Percentiles rank a stretch among this genome's conserved stretches.
Evolutionary conservation across 2,113 vertebrate genomes (phyloP).

Genomic region (Triplophysa dalaica): DNA sequence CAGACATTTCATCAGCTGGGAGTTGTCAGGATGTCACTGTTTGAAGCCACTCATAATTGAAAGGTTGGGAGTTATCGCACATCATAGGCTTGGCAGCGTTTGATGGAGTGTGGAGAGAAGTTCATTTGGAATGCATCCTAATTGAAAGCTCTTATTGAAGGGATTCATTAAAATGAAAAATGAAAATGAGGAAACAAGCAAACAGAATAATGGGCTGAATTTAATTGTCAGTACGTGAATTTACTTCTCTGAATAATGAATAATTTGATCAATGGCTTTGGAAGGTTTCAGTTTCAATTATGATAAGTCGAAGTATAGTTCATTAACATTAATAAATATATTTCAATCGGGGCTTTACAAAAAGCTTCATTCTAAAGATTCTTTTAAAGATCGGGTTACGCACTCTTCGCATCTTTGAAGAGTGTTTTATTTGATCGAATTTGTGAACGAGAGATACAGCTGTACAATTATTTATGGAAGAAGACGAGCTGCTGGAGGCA

Average conservation of each 20-base stretch:
- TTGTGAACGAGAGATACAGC: no score
- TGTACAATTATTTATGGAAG: no score
- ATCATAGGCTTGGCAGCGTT: neutral
- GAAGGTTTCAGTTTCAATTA: neutral
- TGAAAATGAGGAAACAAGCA: neutral
- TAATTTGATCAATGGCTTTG: neutral
- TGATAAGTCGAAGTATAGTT: slow-evolving; percentile 1
- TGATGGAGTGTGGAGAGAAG: neutral
- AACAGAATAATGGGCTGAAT: slow-evolving; percentile 9
- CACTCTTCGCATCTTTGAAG: no score
- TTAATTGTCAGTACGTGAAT: slow-evolving; percentile 1
- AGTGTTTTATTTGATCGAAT: no score
- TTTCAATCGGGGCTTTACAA: slow-evolving; percentile 1
- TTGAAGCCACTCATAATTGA: slow-evolving; percentile 36
- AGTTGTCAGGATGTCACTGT: slow-evolving; percentile 22
- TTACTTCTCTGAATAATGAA: neutral
- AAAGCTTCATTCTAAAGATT: neutral
- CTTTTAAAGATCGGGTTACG: neutral
- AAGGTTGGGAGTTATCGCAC: slow-evolving; percentile 26
- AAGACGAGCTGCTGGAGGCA: no score
- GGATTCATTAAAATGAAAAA: slow-evolving; percentile 13
- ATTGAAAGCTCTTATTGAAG: slow-evolving; percentile 26
- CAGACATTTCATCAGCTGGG: slow-evolving; percentile 28
- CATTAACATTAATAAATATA: neutral
- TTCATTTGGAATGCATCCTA: slow-evolving; percentile 32